Conservation (phyloP, 2,888 invertebrate genomes). For the Petrolisthes cinctipes region DNA sequence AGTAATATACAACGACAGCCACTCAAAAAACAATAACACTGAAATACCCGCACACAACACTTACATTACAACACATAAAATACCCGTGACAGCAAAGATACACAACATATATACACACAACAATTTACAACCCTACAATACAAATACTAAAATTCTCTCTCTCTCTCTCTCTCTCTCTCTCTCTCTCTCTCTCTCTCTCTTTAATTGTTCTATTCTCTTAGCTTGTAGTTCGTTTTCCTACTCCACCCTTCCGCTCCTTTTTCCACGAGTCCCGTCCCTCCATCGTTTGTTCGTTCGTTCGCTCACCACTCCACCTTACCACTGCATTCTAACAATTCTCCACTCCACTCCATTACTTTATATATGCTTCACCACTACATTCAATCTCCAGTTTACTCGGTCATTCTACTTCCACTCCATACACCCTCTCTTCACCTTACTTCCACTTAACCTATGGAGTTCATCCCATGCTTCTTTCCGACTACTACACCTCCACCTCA, state of each 20-base stretch:
- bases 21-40: too few relatives aligned
- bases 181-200: background rate
- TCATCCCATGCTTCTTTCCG: background rate
- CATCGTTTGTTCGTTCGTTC: background rate
- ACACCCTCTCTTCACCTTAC: background rate
- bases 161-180: background rate
- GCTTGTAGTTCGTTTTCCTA: background rate
- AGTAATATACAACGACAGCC: too few relatives aligned
- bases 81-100: background rate
- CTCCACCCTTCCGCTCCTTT: background rate
- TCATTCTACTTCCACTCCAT: background rate
- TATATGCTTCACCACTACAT: background rate
- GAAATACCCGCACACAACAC: background rate
- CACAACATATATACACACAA: background rate
- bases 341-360: background rate
- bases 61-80: background rate
- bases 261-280: background rate
- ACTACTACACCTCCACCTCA: background rate
- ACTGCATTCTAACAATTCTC: background rate
- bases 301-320: background rate
- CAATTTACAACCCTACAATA: background rate
- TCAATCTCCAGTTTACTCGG: background rate
- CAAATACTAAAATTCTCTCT: background rate
- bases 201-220: background rate
- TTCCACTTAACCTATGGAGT: background rate